These are phyloP conservation scores for Hoplostethus mediterraneus DNA, from an alignment of 2,797 vertebrate genomes.

Conservation along the genomic window DNA sequence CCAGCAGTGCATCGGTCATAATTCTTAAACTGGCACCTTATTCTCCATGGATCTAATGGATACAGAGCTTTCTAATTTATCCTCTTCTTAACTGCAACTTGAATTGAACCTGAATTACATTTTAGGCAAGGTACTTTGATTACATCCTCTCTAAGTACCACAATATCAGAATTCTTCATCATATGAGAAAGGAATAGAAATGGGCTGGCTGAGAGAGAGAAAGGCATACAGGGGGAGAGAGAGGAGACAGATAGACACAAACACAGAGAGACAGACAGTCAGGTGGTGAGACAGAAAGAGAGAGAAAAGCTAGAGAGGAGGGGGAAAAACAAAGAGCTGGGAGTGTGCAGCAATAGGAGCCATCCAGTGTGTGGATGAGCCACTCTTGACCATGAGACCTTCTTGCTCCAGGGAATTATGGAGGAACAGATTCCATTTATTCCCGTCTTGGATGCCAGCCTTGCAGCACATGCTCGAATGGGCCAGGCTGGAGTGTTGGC, in stretches of 20 bases:
- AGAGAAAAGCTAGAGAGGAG: conserved; percentile 24
- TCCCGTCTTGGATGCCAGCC: conserved; percentile 55
- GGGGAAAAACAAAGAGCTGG: conserved; percentile 37
- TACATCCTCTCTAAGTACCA: conserved; percentile 55
- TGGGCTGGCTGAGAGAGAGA: conserved; percentile 36
- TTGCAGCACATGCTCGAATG: conserved; percentile 44
- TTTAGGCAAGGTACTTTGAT: conserved; percentile 54
- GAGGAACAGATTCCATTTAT: conserved; percentile 31
- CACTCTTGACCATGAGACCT: conserved; percentile 59
- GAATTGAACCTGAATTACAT: conserved; percentile 61
- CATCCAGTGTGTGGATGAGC: conserved; percentile 47
- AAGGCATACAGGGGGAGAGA: conserved; percentile 5
- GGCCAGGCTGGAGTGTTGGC: conserved; percentile 21
- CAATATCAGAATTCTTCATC: conserved; percentile 55
- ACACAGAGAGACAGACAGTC: neutral
- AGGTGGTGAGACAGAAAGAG: conserved; percentile 10
- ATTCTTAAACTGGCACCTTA: conserved; percentile 61
- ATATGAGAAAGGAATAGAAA: conserved; percentile 58
- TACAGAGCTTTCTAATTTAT: conserved; percentile 57
- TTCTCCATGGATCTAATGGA: conserved; percentile 53
- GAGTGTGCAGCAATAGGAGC: conserved; percentile 38
- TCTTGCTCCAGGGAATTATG: conserved; percentile 39
- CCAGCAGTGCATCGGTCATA: conserved; percentile 62
- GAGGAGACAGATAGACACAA: too few species aligned
- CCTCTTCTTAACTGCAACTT: conserved; percentile 51